Base-by-base conservation (phyloP, 2,888 invertebrate species). In the Tuta absoluta region DNA sequence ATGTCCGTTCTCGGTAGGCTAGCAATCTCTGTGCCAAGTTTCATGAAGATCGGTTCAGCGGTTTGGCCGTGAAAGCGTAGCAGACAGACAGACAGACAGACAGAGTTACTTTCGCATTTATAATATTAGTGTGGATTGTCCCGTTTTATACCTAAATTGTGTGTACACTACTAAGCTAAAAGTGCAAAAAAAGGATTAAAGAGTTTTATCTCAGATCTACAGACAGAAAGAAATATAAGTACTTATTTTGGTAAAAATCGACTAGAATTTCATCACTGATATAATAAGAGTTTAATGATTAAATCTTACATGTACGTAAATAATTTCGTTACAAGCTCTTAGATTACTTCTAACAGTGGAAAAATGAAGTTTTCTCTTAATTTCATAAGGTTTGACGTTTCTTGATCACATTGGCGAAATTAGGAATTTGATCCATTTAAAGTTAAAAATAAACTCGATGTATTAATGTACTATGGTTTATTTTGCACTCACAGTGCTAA, bases 121-220 rank as follows among this genome's bases (percentile, higher is more conserved):
- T n/a, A n/a, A n/a, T n/a, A n/a, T n/a, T n/a, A n/a, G n/a, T n/a
- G n/a, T n/a, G n/a, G n/a, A n/a, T 57, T 33, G 64, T 63, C 63
- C 8, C 14, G n/a, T 11, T 38, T 60, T 24, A 51, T 48, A 62
- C 14, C 37, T 56, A 38, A n/a, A n/a, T 33, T 62, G 62, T 24
- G 24, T 49, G 37, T 37, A 45, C 8, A 24, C 8, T 61, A 53
- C 21, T 11, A 21, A 48, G 58, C 38, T 38, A 28, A 59, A 23
- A 12, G 41, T 19, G 23, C 24, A 24, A 17, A 23, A 45, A 56
- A 45, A 19, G 17, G 19, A 38, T 49, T 19, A 8, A 19, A 5
- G 12, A 2, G 49, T 28, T 17, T 56, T 19, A 58, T 65, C 62
- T 63, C 62, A 41, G 62, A 58, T 24, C 66, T 63, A 48, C 66